These are phyloP conservation scores for Lacerta viridis DNA, from an alignment of 2,797 vertebrate genomes.

Conservation along the genomic window DNA sequence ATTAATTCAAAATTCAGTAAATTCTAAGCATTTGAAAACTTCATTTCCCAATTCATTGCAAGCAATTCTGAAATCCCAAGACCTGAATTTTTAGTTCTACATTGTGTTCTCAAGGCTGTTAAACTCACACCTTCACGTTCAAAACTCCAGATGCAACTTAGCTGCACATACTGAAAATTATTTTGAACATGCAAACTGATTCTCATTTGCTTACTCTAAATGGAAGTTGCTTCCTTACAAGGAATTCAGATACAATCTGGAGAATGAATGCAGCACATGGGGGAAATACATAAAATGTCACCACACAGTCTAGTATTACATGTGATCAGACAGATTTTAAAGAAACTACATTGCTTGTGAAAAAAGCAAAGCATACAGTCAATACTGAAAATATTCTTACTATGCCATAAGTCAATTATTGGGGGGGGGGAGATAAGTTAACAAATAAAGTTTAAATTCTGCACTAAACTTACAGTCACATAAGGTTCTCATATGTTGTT, in stretches of 20 bases:
- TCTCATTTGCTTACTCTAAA: neutral
- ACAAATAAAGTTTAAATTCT: neutral
- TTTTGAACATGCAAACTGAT: neutral
- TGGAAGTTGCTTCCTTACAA: neutral
- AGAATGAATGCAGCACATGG: neutral
- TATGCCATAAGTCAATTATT: neutral
- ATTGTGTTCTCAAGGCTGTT: neutral
- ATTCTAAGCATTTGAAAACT: neutral
- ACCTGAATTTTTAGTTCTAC: neutral
- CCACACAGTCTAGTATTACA: neutral
- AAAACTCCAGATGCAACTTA: neutral
- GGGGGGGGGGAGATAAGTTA: fast-evolving
- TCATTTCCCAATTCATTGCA: neutral
- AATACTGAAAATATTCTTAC: neutral
- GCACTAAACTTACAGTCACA: neutral
- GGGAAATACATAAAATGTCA: neutral
- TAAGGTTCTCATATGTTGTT: neutral
- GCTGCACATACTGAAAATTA: neutral
- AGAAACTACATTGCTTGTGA: neutral
- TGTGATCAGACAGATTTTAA: neutral
- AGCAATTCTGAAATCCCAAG: neutral
- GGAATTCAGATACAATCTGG: neutral
- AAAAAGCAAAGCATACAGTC: neutral
- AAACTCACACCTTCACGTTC: neutral
- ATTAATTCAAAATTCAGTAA: neutral